Percentiles rank a stretch among this genome's conserved stretches.
Evolutionary conservation across 1,140 invertebrate genomes (phyloP).

Genomic region (Scylla paramamosain): DNA sequence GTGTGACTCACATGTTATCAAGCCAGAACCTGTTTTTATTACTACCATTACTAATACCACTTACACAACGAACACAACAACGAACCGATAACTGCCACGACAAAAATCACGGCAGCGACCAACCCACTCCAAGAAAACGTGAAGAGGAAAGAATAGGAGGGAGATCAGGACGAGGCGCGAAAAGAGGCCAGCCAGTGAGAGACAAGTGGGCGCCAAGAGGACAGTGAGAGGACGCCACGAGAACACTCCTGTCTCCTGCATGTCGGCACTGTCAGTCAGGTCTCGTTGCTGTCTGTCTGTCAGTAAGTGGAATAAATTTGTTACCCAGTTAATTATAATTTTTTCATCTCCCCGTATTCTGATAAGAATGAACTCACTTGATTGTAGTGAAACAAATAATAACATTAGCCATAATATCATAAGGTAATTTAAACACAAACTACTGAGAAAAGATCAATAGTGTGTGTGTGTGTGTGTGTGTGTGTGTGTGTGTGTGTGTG

Average conservation of each 20-base stretch:
- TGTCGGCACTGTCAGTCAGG: neutral
- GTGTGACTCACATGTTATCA: neutral
- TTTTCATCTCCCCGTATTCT: neutral
- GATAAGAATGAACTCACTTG: neutral
- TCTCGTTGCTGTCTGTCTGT: neutral
- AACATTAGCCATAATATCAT: neutral
- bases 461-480: neutral
- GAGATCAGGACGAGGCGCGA: no score
- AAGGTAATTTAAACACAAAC: neutral
- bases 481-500: conserved; percentile 10
- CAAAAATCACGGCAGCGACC: neutral
- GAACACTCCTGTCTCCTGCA: neutral
- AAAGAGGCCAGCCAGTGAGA: neutral
- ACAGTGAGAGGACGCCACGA: neutral
- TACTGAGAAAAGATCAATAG: neutral
- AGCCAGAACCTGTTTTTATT: neutral
- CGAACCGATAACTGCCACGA: neutral
- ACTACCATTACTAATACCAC: neutral
- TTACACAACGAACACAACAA: neutral
- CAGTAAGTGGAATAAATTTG: conserved; percentile 23
- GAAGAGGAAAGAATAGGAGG: no score
- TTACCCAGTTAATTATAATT: neutral
- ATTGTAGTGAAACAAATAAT: neutral
- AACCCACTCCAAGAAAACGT: neutral
- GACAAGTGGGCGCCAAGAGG: neutral